These are phyloP conservation scores for Melipona quadrifasciata DNA, from an alignment of 1,140 invertebrate genomes.

Conservation along the genomic window DNA sequence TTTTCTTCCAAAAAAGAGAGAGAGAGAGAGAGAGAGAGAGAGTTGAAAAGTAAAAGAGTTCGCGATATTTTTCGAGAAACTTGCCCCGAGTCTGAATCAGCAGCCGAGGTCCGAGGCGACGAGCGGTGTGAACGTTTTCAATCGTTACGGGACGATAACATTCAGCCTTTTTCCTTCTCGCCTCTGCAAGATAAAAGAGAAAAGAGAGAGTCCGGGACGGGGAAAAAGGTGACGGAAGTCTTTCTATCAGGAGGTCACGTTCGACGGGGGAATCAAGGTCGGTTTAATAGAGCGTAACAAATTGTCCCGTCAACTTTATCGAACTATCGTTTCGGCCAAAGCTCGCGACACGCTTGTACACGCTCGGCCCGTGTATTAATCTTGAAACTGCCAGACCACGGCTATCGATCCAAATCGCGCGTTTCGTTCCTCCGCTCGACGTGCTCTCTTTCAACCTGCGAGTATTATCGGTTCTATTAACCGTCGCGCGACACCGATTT, in stretches of 20 bases:
- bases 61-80: neutral
- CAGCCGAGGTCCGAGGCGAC: too few relatives aligned
- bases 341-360: neutral
- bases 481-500: slow-evolving; percentile 23
- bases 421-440: slow-evolving; percentile 9
- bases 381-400: slow-evolving; percentile 22
- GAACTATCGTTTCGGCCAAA: neutral
- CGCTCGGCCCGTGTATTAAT: slow-evolving; percentile 25
- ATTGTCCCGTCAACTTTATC: slow-evolving; percentile 30
- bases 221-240: neutral
- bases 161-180: neutral
- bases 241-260: slow-evolving; percentile 4
- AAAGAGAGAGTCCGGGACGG: neutral
- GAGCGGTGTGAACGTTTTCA: neutral
- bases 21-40: too few relatives aligned
- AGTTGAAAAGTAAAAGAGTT: neutral
- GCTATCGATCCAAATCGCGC: slow-evolving; percentile 16
- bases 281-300: slow-evolving; percentile 45
- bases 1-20: neutral
- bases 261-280: slow-evolving; percentile 27
- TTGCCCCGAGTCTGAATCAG: neutral
- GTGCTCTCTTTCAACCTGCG: slow-evolving; percentile 1
- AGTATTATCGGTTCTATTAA: slow-evolving; percentile 27
- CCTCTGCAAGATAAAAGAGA: neutral
- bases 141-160: slow-evolving; percentile 7